Evolutionary conservation across 2,888 invertebrate genomes (phyloP).

Genomic region (Drosophila prolongata): DNA sequence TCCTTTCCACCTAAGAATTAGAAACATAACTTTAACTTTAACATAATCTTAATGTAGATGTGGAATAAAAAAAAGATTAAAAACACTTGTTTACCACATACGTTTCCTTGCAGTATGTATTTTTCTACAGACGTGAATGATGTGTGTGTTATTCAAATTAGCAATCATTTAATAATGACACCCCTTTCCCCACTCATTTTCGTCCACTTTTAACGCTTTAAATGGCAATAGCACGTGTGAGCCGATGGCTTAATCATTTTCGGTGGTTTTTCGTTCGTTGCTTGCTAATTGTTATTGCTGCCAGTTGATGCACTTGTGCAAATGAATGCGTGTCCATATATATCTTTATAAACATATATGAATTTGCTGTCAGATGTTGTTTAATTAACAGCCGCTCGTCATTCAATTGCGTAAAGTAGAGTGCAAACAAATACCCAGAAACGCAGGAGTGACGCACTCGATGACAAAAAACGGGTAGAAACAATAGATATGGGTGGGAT

Average conservation of each 20-base stretch:
- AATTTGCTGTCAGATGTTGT: conserved; percentile 41
- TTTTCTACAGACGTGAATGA: neutral
- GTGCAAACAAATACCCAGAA: conserved; percentile 16
- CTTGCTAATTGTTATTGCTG: conserved; percentile 28
- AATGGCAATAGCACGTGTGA: conserved; percentile 32
- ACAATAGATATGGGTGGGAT: neutral
- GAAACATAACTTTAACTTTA: no score
- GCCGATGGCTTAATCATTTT: conserved; percentile 30
- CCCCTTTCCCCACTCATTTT: neutral
- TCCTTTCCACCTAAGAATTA: no score
- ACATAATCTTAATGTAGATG: no score
- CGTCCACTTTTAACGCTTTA: neutral
- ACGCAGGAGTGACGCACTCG: conserved; percentile 21
- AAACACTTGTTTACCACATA: no score
- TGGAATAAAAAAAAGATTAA: no score
- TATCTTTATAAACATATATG: conserved; percentile 1
- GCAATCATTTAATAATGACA: conserved; percentile 19
- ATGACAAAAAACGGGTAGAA: neutral
- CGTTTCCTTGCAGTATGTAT: conserved; percentile 1
- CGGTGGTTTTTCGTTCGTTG: conserved; percentile 7
- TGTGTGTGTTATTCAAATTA: conserved; percentile 19
- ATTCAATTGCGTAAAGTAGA: conserved; percentile 49
- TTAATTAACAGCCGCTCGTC: conserved; percentile 35
- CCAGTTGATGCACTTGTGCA: conserved; percentile 39
- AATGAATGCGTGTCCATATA: conserved; percentile 20